Evolutionary conservation across 2,888 invertebrate genomes (phyloP), one percentile per base, ranked within the genome.

Genomic region (Acleris cristana): DNA sequence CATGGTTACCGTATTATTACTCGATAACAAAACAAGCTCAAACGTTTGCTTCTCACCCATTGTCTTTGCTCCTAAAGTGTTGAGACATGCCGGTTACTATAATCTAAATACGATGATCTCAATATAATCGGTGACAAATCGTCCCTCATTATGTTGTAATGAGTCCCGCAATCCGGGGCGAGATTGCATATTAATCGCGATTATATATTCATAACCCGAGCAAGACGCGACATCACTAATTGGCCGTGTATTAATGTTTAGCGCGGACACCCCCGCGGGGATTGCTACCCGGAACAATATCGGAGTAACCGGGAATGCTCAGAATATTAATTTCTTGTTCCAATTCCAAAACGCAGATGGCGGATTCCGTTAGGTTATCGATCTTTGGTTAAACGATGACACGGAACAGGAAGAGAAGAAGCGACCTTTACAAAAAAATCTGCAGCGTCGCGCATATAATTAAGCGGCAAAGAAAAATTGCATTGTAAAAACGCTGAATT

Each of bases 201-300:
- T 67, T 63, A 67, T 53, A 40, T 63, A 67, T 67, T 67, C 67
- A 67, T 58, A 63, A 53, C 67, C 56, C 56, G 34, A 52, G 56
- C 44, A 55, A 65, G 66, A 48, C 57, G 62, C 57, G 70, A 65
- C 68, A 62, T 70, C 61, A 64, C 68, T 70, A 62, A 68, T 68
- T 70, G 53, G 59, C 54, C 57, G 61, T 58, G 70, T 51, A 57
- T 62, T 70, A 58, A 67, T 58, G 57, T 58, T 58, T 56, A 21
- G 44, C 57, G 56, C 60, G 67, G 70, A 55, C 69, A 64, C 26
- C 23, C 61, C 64, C 60, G 19, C 16, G 49, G 66, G 66, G 49
- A 51, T 51, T 30, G 45, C 48, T 16, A 21, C 57, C 52, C 19
- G 67, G 66, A 60, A 61, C 34, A 44, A 21, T 23, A 51, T 26